Base-by-base conservation (phyloP, 1,140 invertebrate species). In the Heliothis virescens region DNA sequence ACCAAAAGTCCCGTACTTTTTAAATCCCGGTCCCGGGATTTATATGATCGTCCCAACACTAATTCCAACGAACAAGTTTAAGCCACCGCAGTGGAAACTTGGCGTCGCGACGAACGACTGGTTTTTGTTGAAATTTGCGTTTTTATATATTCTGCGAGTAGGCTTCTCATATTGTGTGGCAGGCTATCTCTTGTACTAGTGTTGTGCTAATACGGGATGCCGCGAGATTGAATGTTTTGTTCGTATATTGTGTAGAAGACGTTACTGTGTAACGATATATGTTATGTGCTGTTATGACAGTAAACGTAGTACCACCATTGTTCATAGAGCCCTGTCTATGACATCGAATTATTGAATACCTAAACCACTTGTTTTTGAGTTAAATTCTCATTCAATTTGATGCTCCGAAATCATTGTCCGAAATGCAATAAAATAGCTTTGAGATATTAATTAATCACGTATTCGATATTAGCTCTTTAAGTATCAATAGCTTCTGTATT, bases 81-180 rank as follows among this genome's bases (percentile, higher is more conserved):
- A 78, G 63, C 76, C 41, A 69, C 74, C 60, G 62, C 74, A 34
- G 62, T 59, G 53, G 57, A 69, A 78, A 78, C 76, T 78, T 78
- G 65, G 52, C 53, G 73, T 63, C 60, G 74, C 74, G 48, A 65
- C 29, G 62, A 59, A 69, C 71, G 71, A 73, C 63, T 69, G 53
- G 11, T 78, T 78, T 78, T 78, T 78, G 63, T 78, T 69, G 15
- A 62, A 69, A 78, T 69, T 76, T 78, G 63, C 63, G 76, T 69
- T 78, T 78, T 78, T 76, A 65, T 63, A 76, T 55, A 76, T 65
- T 76, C 50, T 41, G 74, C n/a, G 21, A 76, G 60, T 76, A 76
- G 74, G 74, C 74, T 60, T 50, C 34, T 26, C 60, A 29, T 65
- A n/a, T 52, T 69, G 47, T 69, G 47, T 52, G 11, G 1, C 18